These are phyloP conservation scores for Clinocottus analis DNA, from an alignment of 2,113 vertebrate species.

Conservation along the genomic window DNA sequence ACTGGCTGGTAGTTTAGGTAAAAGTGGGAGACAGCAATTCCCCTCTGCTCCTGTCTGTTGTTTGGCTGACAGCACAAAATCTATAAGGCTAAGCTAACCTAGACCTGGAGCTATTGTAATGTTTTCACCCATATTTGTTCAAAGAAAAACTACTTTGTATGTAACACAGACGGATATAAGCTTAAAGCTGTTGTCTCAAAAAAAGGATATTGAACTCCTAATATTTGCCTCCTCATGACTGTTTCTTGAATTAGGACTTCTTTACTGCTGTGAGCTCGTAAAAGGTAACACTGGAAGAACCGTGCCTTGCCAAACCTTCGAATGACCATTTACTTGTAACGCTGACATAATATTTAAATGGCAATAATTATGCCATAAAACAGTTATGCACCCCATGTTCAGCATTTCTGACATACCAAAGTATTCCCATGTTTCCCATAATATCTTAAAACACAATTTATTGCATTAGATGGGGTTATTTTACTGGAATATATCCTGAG, in stretches of 20 bases:
- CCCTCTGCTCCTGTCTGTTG: not conserved
- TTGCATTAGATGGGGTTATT: conserved; percentile 37
- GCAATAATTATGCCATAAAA: conserved; percentile 15
- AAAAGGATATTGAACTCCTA: not conserved
- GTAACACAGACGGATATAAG: not conserved
- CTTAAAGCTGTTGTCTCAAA: not conserved
- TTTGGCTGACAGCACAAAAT: not conserved
- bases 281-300: not conserved
- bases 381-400: conserved; percentile 13
- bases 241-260: not conserved
- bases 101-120: not conserved
- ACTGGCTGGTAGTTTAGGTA: not conserved
- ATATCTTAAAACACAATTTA: conserved; percentile 44
- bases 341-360: conserved; percentile 19
- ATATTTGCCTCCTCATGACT: not conserved
- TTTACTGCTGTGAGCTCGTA: not conserved
- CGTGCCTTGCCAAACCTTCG: not conserved
- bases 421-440: conserved; percentile 27
- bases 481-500: conserved; percentile 32
- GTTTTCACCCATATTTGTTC: not conserved
- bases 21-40: not conserved
- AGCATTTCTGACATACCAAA: conserved; percentile 27
- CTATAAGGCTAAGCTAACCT: not conserved
- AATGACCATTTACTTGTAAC: not conserved
- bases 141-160: not conserved